Conservation (phyloP, 2,888 invertebrate genomes). For the Agrypnus murinus region DNA sequence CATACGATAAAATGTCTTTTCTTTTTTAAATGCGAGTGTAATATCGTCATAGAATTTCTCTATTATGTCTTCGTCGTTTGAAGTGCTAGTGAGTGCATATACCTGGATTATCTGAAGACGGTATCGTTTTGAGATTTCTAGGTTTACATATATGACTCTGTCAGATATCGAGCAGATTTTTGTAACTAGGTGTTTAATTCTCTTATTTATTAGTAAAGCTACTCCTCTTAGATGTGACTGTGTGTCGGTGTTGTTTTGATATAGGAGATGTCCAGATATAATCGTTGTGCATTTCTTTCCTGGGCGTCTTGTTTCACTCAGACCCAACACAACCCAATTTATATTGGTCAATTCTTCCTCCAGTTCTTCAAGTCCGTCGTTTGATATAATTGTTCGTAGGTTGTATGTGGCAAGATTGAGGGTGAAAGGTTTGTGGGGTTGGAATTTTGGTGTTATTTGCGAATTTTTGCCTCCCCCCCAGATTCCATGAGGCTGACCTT, state of each 20-base stretch:
- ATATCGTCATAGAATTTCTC: background rate
- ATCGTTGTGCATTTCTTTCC: background rate
- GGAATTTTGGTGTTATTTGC: background rate
- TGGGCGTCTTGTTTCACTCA: background rate
- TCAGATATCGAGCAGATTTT: background rate
- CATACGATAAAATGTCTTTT: too few relatives aligned
- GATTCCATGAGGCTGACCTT: too few relatives aligned
- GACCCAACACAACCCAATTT: background rate
- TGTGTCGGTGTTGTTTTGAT: background rate
- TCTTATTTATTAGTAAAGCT: background rate
- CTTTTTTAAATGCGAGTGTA: too few relatives aligned
- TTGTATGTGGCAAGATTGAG: background rate
- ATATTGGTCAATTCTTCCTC: slow-evolving; percentile 13
- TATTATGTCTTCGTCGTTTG: background rate
- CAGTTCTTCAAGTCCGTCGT: background rate
- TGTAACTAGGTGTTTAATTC: background rate
- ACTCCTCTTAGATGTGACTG: background rate
- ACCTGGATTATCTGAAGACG: background rate
- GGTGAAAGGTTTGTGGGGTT: slow-evolving; percentile 10
- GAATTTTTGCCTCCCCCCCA: background rate
- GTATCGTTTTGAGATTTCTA: background rate
- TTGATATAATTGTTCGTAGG: background rate
- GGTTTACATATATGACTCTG: background rate
- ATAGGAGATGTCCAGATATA: background rate
- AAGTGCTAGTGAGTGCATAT: background rate